Base-by-base conservation (phyloP, 2,113 vertebrate species). In the Natator depressus region DNA sequence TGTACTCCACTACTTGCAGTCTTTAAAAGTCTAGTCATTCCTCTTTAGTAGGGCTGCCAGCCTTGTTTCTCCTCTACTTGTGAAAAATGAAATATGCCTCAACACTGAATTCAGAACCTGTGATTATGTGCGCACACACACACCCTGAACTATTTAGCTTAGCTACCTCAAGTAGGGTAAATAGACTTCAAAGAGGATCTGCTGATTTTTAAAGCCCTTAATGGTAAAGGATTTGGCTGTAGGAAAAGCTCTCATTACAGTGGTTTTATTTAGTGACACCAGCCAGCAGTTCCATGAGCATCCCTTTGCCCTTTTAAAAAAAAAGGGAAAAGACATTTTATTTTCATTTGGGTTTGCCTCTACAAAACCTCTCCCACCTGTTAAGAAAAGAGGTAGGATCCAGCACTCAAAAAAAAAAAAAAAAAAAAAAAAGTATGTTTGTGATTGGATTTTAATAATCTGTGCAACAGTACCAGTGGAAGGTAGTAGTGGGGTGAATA, bases 61-160 rank as follows among this genome's bases (percentile, higher is more conserved):
- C 1, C 50, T 9, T 12, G 65, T 47, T 90, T 81, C 76, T 81
- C 79, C 69, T 90, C 59, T 0, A 0, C 35, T 54, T 53, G 20
- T 3, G 50, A 57, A 93, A 46, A 94, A 31, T 6, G 5, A 12
- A 50, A 51, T 2, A 92, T 47, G 38, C 42, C 24, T 29, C 46
- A 24, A 54, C 47, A 53, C 16, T 29, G 2, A 90, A 85, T 35
- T 54, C 57, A 50, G 57, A 31, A 80, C 49, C 53, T n/a, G 27
- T 0, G 1, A 62, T 8, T 11, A 55, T 4, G 47, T 0, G 0
- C 20, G 19, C 38, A 49, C 10, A 9, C 51, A 35, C 5, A 13
- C 31, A 29, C 47, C 38, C 4, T 0, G 5, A 89, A 62, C 14
- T 42, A 93, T 54, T 88, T 47, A 82, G 5, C 3, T 24, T 0